Evolutionary conservation across 1,140 invertebrate genomes (phyloP).

Genomic region (Pseudomyrmex dendroicus): DNA sequence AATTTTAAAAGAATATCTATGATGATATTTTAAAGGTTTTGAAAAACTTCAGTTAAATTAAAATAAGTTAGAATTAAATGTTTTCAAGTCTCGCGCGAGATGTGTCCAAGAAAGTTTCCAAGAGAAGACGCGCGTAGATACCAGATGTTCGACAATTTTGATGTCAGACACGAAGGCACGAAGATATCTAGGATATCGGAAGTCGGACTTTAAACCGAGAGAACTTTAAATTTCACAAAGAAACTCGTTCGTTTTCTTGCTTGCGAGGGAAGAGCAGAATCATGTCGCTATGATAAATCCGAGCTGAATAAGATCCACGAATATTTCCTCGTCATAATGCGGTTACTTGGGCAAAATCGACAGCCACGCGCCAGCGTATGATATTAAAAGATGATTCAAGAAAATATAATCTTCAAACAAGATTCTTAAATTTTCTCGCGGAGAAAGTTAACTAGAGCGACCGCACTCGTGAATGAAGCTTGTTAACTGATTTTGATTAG

Average conservation of each 20-base stretch:
- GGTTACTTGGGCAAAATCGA: conserved; percentile 43
- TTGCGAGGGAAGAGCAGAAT: conserved; percentile 62
- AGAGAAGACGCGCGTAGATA: neutral
- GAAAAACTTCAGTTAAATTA: too few species aligned
- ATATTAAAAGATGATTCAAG: conserved; percentile 10
- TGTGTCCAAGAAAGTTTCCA: neutral
- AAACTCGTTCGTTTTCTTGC: conserved; percentile 73
- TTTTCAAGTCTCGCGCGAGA: too few species aligned
- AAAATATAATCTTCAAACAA: conserved; percentile 6
- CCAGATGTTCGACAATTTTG: neutral
- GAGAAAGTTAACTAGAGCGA: neutral
- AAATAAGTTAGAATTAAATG: too few species aligned
- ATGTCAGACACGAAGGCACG: neutral
- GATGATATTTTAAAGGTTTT: too few species aligned
- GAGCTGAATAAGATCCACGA: conserved; percentile 34
- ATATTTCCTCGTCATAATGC: conserved; percentile 31
- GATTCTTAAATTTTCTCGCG: conserved; percentile 25
- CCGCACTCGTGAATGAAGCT: neutral
- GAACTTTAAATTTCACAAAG: conserved; percentile 60
- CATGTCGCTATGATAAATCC: conserved; percentile 52
- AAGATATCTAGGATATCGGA: neutral
- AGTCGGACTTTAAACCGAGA: conserved; percentile 50
- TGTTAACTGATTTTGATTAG: neutral
- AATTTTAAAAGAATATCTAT: too few species aligned
- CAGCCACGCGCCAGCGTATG: neutral